Base-by-base conservation (phyloP, 2,797 vertebrate genomes). In the Sorex maritimensis region DNA sequence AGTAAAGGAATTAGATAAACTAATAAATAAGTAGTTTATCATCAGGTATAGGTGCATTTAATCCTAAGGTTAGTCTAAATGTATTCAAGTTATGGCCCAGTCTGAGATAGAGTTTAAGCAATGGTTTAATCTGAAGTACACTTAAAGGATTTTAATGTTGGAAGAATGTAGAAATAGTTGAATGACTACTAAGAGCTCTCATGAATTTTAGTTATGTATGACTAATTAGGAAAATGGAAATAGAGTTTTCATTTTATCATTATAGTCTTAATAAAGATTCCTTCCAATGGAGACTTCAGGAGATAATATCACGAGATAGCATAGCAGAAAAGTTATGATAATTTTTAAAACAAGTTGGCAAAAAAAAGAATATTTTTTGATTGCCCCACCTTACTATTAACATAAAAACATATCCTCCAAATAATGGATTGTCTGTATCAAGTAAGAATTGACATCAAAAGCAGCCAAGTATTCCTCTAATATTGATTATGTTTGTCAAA, bases 401-500 rank as follows among this genome's bases (percentile, higher is more conserved):
- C 61, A 78, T 61, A 72, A 69, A 65, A 95, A 87, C 4, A 44
- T n/a, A 77, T 67, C 90, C 34, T 90, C 13, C 19, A 68, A 65
- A 72, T 82, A 77, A 93, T 74, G 8, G 6, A 89, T 63, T 30
- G 3, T 38, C 44, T 0, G 72, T 24, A 34, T 30, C 89, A 94
- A 88, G 78, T 69, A 77, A 75, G 11, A 21, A 63, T 61, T 94
- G 52, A 38, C 23, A 91, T 52, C 7, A 89, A 68, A 81, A 88
- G 21, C 41, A 68, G 6, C 8, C 68, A 91, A 69, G 71, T 55
- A 80, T 23, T 73, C 49, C 26, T 21, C 41, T 68, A 91, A 83
- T 65, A 96, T 91, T 96, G 96, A 96, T 95, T 95, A 95, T 93
- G 88, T 93, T 96, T 96, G 90, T 73, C 95, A 96, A 97, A 94